Evolutionary conservation across 2,888 invertebrate species (phyloP).

Genomic region (Desoria tigrina): DNA sequence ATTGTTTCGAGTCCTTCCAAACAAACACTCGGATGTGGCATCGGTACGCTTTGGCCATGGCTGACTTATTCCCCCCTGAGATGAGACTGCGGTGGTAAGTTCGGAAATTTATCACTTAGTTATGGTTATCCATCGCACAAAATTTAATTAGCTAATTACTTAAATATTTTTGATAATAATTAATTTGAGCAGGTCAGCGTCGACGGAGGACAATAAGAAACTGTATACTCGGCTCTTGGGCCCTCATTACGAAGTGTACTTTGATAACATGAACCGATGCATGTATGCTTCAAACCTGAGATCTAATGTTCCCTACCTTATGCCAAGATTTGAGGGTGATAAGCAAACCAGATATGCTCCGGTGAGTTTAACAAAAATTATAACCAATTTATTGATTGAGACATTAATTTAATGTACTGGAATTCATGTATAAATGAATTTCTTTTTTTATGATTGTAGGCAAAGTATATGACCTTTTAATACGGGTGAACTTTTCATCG

Average conservation of each 20-base stretch:
- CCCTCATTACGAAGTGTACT: not conserved
- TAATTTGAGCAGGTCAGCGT: not conserved
- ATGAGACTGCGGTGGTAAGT: not conserved
- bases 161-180: too few relatives aligned
- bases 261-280: slow-evolving; percentile 7
- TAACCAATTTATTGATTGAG: too few relatives aligned
- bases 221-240: slow-evolving; percentile 1
- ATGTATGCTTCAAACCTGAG: slow-evolving; percentile 8
- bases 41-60: slow-evolving; percentile 7
- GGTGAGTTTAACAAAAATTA: not conserved
- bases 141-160: too few relatives aligned
- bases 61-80: not conserved
- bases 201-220: not conserved
- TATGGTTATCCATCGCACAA: too few relatives aligned
- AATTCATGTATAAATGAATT: too few relatives aligned
- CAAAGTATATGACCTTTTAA: too few relatives aligned
- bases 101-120: too few relatives aligned
- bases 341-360: slow-evolving; percentile 3
- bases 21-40: slow-evolving; percentile 1
- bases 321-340: slow-evolving; percentile 5
- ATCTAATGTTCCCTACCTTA: slow-evolving; percentile 3
- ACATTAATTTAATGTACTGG: too few relatives aligned
- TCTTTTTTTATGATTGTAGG: too few relatives aligned
- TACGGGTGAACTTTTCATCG: too few relatives aligned
- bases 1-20: slow-evolving; percentile 5